These are phyloP conservation scores for Melipona quadrifasciata DNA, from an alignment of 1,140 invertebrate species.

Conservation along the genomic window DNA sequence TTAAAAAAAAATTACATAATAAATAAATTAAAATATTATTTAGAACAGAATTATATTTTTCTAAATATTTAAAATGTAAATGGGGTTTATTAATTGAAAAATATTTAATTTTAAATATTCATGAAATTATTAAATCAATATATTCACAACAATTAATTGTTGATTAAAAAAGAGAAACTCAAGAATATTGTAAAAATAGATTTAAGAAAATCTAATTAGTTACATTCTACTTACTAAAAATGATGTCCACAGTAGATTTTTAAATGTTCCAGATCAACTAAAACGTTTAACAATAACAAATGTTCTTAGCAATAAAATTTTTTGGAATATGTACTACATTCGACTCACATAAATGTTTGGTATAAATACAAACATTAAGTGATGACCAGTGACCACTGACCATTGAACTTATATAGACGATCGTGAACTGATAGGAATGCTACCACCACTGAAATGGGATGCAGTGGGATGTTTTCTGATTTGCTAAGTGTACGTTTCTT, in stretches of 20 bases:
- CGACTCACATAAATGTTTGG: not conserved
- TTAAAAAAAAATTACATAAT: not conserved
- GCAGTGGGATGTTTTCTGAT: not conserved
- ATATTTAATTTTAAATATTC: not conserved
- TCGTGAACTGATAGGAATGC: conserved; percentile 12
- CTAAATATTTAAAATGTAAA: not conserved
- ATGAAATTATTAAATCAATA: not conserved
- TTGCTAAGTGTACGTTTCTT: not conserved
- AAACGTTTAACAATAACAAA: not conserved
- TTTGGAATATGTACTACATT: not conserved
- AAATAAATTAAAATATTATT: not conserved
- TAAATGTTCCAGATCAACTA: not conserved
- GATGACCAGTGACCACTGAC: not conserved
- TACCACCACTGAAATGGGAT: not conserved
- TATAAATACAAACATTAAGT: not conserved
- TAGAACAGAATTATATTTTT: not conserved
- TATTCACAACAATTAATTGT: not conserved
- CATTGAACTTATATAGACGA: conserved; percentile 15
- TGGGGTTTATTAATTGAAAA: not conserved
- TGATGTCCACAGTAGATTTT: not conserved
- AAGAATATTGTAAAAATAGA: too few relatives aligned
- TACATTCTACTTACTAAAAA: not conserved
- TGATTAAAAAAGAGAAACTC: not conserved
- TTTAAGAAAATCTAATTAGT: not conserved
- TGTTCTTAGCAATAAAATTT: not conserved